Evolutionary conservation across 2,888 invertebrate species (phyloP).

Genomic region (Thumatha senex): DNA sequence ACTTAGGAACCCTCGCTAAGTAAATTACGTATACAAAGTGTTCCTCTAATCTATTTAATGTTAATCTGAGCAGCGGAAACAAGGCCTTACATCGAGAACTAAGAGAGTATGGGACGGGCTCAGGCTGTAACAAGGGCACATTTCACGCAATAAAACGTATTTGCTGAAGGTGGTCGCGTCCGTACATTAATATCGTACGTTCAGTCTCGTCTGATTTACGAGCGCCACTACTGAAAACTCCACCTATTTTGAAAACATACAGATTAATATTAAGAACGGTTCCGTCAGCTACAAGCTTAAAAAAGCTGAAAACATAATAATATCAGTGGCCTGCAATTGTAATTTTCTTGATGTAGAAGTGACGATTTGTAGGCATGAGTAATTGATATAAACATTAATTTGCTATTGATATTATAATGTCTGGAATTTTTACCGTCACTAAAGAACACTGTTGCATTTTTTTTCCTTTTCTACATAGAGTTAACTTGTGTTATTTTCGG

Average conservation of each 20-base stretch:
- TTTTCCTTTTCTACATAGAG: no score
- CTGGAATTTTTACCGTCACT: no score
- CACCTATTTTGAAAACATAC: conserved; percentile 37
- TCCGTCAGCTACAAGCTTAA: not conserved
- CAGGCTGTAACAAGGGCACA: conserved; percentile 7
- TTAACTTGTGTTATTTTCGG: no score
- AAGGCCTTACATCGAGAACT: not conserved
- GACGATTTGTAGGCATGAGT: no score
- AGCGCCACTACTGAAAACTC: conserved; percentile 44
- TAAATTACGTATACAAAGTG: no score
- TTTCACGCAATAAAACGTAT: conserved; percentile 45
- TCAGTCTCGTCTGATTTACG: conserved; percentile 48
- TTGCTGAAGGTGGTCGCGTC: conserved; percentile 41
- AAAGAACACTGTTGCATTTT: no score
- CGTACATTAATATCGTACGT: conserved; percentile 47
- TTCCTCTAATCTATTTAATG: not conserved
- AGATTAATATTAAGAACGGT: conserved; percentile 3
- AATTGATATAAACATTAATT: no score
- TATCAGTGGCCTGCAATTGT: no score
- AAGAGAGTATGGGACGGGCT: not conserved
- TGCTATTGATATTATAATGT: no score
- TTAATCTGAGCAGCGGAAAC: not conserved
- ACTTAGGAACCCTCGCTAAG: no score
- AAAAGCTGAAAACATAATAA: no score
- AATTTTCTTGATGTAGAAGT: no score